These are phyloP conservation scores for Hirtodrosophila trivittata DNA, from an alignment of 2,888 invertebrate species.

Conservation along the genomic window DNA sequence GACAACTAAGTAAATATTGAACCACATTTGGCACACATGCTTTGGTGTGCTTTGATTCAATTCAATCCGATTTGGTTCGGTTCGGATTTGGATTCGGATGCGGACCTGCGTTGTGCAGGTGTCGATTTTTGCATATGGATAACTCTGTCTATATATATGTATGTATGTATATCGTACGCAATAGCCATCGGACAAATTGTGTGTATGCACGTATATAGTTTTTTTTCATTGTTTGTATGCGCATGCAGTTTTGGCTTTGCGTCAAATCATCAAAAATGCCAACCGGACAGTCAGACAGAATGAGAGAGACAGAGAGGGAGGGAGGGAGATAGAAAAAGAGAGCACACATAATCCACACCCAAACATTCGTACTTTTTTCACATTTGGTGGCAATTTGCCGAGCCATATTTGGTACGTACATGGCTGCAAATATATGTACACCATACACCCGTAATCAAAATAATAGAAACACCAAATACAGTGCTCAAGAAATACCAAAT, in stretches of 20 bases:
- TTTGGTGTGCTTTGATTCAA: neutral
- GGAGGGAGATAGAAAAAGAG: neutral
- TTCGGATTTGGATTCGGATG: neutral
- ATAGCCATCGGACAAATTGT: conserved; percentile 1
- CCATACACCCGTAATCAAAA: conserved; percentile 1
- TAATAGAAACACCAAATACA: conserved; percentile 2
- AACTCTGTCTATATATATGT: conserved; percentile 8
- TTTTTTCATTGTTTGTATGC: conserved; percentile 5
- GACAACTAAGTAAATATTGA: conserved; percentile 30
- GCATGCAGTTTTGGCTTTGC: conserved; percentile 24
- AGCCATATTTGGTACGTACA: conserved; percentile 37
- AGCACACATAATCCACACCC: conserved; percentile 25
- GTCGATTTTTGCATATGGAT: conserved; percentile 35
- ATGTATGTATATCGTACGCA: conserved; percentile 4
- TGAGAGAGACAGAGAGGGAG: no score
- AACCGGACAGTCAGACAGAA: neutral
- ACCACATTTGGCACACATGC: conserved; percentile 24
- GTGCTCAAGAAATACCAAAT: no score
- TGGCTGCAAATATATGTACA: conserved; percentile 1
- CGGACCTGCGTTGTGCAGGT: conserved; percentile 31
- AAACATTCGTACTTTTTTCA: conserved; percentile 32
- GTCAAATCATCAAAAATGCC: conserved; percentile 21
- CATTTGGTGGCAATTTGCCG: conserved; percentile 39
- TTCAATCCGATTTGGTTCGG: conserved; percentile 3
- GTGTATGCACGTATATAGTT: neutral